These are phyloP conservation scores for Progne subis DNA, from an alignment of 2,113 vertebrate genomes.

Conservation along the genomic window DNA sequence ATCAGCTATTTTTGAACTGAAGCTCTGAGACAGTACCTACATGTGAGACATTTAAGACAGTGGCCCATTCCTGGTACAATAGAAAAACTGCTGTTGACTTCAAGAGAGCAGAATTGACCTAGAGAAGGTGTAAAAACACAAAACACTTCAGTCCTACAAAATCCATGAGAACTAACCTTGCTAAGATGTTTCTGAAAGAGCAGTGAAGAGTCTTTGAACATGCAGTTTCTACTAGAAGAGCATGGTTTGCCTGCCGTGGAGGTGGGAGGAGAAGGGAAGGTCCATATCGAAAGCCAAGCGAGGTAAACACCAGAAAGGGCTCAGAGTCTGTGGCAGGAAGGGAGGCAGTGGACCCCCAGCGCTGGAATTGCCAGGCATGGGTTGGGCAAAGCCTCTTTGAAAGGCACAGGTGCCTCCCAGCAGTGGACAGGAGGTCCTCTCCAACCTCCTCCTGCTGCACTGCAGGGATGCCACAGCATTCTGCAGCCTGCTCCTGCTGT, in stretches of 20 bases:
- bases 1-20: background rate
- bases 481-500: rapidly evolving
- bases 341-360: background rate
- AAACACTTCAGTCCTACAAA: background rate
- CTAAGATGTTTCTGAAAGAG: background rate
- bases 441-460: background rate
- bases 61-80: background rate
- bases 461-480: background rate
- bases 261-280: background rate
- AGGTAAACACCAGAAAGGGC: background rate
- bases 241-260: background rate
- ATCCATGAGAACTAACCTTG: background rate
- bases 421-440: background rate
- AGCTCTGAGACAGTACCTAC: background rate
- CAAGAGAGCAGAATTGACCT: background rate
- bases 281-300: background rate
- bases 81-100: background rate
- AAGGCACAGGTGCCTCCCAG: background rate
- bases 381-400: background rate
- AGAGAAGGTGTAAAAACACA: background rate
- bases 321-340: background rate
- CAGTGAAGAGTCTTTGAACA: background rate
- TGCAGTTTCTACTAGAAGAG: background rate
- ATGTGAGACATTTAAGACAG: background rate
- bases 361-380: rapidly evolving